phyloP scores from a whole-genome alignment of 2,113 vertebrate genomes.

The Ciconia maguari region DNA sequence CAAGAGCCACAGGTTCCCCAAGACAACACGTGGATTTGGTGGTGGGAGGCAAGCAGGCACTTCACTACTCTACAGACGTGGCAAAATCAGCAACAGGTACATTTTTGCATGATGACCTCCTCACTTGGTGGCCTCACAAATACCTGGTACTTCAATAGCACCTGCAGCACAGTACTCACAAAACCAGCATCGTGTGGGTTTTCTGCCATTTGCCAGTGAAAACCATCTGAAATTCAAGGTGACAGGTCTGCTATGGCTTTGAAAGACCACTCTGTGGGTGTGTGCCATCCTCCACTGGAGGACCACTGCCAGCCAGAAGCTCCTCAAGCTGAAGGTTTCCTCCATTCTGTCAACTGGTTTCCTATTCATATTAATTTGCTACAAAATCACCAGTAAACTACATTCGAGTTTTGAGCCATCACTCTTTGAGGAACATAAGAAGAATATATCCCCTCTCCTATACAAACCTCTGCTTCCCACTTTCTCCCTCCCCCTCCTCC shows the following conservation, averaged over 20 bases:
- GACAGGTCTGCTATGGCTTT: neutral
- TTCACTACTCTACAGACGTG: neutral
- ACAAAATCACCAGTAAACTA: neutral
- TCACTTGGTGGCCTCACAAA: no score
- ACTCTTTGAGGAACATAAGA: neutral
- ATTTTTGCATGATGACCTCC: neutral
- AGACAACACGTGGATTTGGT: fast-evolving
- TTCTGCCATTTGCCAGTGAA: neutral
- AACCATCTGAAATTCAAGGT: neutral
- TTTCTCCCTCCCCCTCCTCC: neutral
- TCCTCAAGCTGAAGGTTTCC: neutral
- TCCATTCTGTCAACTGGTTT: neutral
- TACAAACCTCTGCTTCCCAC: neutral
- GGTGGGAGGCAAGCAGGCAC: neutral
- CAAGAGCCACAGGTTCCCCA: neutral
- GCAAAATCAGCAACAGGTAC: neutral
- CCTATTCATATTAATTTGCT: neutral
- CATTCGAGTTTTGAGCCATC: neutral
- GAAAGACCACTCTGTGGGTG: neutral
- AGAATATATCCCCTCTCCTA: neutral
- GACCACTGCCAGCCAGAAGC: neutral
- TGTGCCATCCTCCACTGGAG: neutral
- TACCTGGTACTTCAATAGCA: neutral
- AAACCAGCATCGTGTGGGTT: fast-evolving
- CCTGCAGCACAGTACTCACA: neutral